A percentile compares a stretch with the other conserved stretches of the same genome.
phyloP scores from a whole-genome alignment of 2,113 vertebrate species.

The Hyperopisus bebe region DNA sequence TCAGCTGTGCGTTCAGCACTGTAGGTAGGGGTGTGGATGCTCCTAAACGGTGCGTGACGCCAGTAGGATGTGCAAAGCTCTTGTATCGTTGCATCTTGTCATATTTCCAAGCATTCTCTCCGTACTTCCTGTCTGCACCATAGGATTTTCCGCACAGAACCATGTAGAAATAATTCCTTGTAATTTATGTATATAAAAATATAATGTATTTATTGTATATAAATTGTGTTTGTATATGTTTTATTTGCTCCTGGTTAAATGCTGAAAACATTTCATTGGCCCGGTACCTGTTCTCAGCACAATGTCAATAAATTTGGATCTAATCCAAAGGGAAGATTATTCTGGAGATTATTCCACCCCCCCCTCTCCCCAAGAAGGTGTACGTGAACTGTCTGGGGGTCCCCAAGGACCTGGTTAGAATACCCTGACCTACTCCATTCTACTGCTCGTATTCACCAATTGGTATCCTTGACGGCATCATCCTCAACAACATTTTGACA shows the following conservation, averaged over 20 bases:
- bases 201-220: background rate
- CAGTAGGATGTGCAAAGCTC: background rate
- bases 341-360: background rate
- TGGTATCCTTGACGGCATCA: background rate
- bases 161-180: background rate
- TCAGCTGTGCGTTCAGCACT: background rate
- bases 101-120: background rate
- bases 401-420: background rate
- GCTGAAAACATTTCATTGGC: background rate
- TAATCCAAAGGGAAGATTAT: background rate
- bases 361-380: background rate
- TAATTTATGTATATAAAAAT: background rate
- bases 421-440: background rate
- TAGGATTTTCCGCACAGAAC: background rate
- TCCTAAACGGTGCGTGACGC: background rate
- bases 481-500: background rate
- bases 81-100: background rate
- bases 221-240: background rate
- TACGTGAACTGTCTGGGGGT: background rate
- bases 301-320: background rate
- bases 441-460: background rate
- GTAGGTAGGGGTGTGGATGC: background rate
- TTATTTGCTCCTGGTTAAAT: background rate
- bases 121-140: background rate
- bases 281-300: background rate